Conservation (phyloP, 2,113 vertebrate genomes). For the Tapirus terrestris region DNA sequence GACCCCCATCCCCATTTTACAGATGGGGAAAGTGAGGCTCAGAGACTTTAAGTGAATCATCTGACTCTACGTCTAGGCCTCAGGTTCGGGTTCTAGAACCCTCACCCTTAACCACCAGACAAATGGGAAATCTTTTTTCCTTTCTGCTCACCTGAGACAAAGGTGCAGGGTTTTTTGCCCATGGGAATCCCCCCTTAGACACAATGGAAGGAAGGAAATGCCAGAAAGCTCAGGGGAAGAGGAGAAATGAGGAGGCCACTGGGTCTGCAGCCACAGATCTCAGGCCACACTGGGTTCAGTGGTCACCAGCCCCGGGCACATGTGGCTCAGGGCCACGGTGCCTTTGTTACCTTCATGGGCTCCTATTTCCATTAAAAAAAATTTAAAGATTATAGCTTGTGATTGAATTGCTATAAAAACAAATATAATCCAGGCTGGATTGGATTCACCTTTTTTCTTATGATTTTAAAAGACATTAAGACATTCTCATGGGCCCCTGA, state of each 20-base stretch:
- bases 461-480: background rate
- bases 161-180: background rate
- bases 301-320: background rate
- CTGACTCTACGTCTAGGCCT: background rate
- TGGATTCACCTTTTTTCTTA: background rate
- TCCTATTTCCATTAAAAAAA: background rate
- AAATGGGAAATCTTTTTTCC: background rate
- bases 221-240: background rate
- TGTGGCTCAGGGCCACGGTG: background rate
- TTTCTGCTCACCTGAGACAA: background rate
- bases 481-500: background rate
- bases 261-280: background rate
- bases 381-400: background rate
- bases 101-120: background rate
- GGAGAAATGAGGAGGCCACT: background rate
- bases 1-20: background rate
- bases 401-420: background rate
- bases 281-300: background rate
- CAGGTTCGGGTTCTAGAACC: background rate
- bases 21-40: background rate
- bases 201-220: slow-evolving; percentile 21
- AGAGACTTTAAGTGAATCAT: background rate
- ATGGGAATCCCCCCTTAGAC: background rate
- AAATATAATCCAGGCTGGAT: background rate
- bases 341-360: background rate